A percentile compares a stretch with the other conserved stretches of the same genome.
These are phyloP conservation scores for Mallotus villosus DNA, from an alignment of 2,797 vertebrate genomes.

Conservation along the genomic window DNA sequence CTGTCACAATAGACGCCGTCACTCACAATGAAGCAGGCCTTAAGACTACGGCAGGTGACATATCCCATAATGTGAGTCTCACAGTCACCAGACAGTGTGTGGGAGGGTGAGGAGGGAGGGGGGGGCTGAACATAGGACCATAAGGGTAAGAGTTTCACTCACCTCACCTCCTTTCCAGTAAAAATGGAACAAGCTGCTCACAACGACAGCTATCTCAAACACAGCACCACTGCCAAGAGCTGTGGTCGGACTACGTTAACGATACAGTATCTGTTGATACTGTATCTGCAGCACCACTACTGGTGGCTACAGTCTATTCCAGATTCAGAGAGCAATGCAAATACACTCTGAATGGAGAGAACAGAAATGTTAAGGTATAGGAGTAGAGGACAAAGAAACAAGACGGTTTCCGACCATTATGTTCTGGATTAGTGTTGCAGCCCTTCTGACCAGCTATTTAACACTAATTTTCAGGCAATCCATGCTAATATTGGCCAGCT, in stretches of 20 bases:
- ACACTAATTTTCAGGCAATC: too few species aligned
- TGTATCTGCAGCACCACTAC: background rate
- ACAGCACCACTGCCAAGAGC: background rate
- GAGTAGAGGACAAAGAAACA: background rate
- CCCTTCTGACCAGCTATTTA: too few species aligned
- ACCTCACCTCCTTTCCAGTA: background rate
- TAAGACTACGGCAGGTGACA: slow-evolving; percentile 31
- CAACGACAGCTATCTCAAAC: background rate
- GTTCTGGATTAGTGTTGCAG: too few species aligned
- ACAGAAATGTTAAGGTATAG: background rate
- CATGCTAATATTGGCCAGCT: too few species aligned
- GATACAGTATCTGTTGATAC: background rate
- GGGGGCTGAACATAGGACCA: background rate
- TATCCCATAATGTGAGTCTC: slow-evolving; percentile 35
- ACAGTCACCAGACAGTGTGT: slow-evolving; percentile 10
- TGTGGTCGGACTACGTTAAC: background rate
- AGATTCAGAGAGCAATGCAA: background rate
- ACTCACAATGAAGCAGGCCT: slow-evolving; percentile 27
- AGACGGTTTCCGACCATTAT: background rate
- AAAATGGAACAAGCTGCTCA: background rate
- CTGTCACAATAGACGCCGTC: slow-evolving; percentile 28
- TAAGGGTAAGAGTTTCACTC: background rate
- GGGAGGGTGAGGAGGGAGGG: background rate
- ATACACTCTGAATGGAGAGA: slow-evolving; percentile 1
- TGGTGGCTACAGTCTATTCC: background rate